A percentile compares a stretch with the other conserved stretches of the same genome.
phyloP scores from a whole-genome alignment of 2,113 vertebrate species.

The Mastomys coucha region DNA sequence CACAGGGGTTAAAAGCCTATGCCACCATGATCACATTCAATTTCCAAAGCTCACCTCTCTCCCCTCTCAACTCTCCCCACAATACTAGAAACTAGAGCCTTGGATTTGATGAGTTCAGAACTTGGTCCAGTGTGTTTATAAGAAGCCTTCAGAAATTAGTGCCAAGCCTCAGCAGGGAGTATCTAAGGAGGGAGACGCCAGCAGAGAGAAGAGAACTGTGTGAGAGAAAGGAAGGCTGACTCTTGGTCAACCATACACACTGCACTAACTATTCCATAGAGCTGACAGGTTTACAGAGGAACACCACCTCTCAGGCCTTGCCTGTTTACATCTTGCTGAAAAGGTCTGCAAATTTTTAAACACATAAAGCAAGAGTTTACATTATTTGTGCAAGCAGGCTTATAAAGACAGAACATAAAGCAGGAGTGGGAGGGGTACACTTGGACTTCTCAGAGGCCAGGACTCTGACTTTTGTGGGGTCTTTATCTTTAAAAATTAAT shows the following conservation, averaged over 20 bases:
- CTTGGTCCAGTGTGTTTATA: conserved; percentile 28
- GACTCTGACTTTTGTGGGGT: not conserved
- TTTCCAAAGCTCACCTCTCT: not conserved
- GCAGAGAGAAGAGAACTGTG: not conserved
- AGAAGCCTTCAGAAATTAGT: conserved; percentile 52
- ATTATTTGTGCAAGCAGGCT: conserved; percentile 33
- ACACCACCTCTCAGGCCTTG: not conserved
- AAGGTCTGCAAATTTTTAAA: conserved; percentile 58
- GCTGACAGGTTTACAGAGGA: conserved; percentile 33
- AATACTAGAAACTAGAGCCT: not conserved
- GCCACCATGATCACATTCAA: not conserved
- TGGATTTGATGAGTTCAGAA: not conserved
- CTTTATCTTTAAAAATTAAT: not conserved
- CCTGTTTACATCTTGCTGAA: conserved; percentile 54
- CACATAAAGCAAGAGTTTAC: conserved; percentile 49
- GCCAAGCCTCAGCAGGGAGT: not conserved
- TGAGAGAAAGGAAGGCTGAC: fast-evolving
- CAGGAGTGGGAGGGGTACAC: not conserved
- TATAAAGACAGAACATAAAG: not conserved
- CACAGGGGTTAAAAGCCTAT: not conserved
- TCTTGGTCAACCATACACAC: not conserved
- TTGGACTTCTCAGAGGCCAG: not conserved
- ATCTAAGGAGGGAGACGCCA: not conserved
- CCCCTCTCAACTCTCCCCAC: not conserved
- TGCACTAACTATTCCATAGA: not conserved